Conservation (phyloP, 2,888 invertebrate species). For the Dynastes maya region DNA sequence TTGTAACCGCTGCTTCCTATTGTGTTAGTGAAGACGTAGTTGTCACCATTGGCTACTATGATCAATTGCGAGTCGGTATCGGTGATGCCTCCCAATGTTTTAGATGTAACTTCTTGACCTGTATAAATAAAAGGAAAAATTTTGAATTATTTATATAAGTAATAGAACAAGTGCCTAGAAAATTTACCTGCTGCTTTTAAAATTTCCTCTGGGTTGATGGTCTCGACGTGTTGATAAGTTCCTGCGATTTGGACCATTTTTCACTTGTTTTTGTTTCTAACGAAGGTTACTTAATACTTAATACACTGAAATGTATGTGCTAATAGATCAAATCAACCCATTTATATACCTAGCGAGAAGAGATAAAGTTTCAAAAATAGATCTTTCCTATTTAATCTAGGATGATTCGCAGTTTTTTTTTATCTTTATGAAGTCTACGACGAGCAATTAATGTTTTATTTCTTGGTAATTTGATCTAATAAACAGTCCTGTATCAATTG, state of each 20-base stretch:
- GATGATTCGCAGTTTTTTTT: background rate
- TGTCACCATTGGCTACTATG: background rate
- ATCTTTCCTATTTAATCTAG: slow-evolving; percentile 1
- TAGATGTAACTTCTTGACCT: slow-evolving; percentile 18
- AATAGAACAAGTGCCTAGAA: background rate
- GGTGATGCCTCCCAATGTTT: background rate
- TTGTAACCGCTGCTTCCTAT: background rate
- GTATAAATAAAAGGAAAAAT: background rate
- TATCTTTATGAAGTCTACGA: background rate
- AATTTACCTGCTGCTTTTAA: slow-evolving; percentile 7
- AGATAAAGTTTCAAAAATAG: background rate
- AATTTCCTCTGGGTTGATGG: slow-evolving; percentile 1
- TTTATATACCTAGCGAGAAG: background rate
- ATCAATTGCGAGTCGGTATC: background rate
- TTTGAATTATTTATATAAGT: background rate
- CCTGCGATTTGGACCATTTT: slow-evolving; percentile 45
- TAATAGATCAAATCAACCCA: background rate
- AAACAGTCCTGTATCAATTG: background rate
- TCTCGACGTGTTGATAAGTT: slow-evolving; percentile 45
- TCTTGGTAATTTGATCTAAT: background rate
- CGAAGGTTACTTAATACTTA: no score
- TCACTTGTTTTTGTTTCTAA: background rate
- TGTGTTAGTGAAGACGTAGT: background rate
- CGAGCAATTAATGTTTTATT: background rate
- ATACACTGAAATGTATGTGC: background rate